Evolutionary conservation across 2,888 invertebrate species (phyloP).

Genomic region (Bombyx huttoni): DNA sequence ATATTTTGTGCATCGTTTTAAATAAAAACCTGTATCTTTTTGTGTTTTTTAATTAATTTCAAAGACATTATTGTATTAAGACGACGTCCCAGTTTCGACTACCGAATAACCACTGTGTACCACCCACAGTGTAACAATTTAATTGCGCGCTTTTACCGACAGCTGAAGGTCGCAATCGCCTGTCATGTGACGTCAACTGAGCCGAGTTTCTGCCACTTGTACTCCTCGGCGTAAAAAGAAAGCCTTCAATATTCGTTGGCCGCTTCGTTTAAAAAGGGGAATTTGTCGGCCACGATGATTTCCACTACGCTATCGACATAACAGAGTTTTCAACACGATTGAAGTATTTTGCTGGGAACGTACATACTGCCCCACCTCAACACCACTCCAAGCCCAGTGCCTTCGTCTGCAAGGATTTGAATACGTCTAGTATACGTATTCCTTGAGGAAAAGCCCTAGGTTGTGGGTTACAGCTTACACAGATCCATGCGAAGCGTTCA

Average conservation of each 20-base stretch:
- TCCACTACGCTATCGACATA: conserved; percentile 2
- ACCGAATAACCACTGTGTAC: conserved; percentile 1
- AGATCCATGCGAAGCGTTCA: conserved; percentile 13
- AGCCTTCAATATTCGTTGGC: conserved; percentile 4
- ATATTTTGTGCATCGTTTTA: too few relatives aligned
- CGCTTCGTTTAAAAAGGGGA: conserved; percentile 6
- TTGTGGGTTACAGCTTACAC: conserved; percentile 12
- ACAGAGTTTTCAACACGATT: conserved; percentile 5
- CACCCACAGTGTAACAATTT: conserved; percentile 4
- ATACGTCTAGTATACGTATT: not conserved
- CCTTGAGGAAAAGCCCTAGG: conserved; percentile 3
- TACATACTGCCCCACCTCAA: not conserved
- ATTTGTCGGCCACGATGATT: conserved; percentile 4
- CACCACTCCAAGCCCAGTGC: not conserved
- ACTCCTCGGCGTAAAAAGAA: conserved; percentile 10
- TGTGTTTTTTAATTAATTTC: too few relatives aligned
- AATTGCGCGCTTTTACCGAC: conserved; percentile 22
- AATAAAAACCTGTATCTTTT: too few relatives aligned
- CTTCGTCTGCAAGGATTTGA: not conserved
- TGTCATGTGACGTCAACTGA: conserved; percentile 9
- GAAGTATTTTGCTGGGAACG: not conserved
- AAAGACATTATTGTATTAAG: too few relatives aligned
- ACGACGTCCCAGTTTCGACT: not conserved
- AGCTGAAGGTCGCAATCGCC: conserved; percentile 28
- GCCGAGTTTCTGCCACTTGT: conserved; percentile 11